These are phyloP conservation scores for Poecile montanus DNA, from an alignment of 2,797 vertebrate genomes.

Conservation along the genomic window DNA sequence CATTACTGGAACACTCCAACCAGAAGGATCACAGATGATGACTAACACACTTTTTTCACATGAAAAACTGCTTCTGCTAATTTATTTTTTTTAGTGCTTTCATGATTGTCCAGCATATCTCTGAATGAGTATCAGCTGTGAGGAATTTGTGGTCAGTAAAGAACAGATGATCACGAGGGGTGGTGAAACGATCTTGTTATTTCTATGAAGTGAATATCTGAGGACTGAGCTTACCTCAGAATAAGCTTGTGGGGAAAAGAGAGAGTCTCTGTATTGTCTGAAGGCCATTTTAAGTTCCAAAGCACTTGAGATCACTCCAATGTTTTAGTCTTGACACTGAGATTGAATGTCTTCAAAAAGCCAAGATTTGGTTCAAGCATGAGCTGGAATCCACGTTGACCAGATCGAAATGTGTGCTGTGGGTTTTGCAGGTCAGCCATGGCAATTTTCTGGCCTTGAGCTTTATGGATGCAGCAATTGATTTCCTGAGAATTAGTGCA, in stretches of 20 bases:
- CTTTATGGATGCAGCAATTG: background rate
- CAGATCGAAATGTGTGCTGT: background rate
- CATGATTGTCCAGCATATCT: conserved; percentile 10
- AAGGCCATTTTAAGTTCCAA: background rate
- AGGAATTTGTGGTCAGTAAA: conserved; percentile 17
- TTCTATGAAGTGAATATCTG: background rate
- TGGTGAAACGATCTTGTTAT: background rate
- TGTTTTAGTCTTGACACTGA: background rate
- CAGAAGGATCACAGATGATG: conserved; percentile 40
- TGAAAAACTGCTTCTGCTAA: conserved; percentile 32
- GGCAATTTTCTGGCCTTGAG: background rate
- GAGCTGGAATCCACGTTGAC: background rate
- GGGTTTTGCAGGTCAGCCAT: background rate
- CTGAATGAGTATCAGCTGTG: conserved; percentile 41
- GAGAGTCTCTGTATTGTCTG: background rate
- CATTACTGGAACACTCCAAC: background rate
- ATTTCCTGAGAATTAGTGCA: background rate
- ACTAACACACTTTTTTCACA: conserved; percentile 3
- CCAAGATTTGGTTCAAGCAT: background rate
- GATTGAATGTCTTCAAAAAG: background rate
- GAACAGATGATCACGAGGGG: background rate
- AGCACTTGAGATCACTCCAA: background rate
- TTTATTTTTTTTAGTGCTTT: conserved; percentile 11
- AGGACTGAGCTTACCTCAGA: background rate
- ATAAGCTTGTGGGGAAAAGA: background rate